A percentile compares a stretch with the other conserved stretches of the same genome.
These are phyloP conservation scores for Salticus scenicus DNA, from an alignment of 2,888 invertebrate genomes.

Conservation along the genomic window DNA sequence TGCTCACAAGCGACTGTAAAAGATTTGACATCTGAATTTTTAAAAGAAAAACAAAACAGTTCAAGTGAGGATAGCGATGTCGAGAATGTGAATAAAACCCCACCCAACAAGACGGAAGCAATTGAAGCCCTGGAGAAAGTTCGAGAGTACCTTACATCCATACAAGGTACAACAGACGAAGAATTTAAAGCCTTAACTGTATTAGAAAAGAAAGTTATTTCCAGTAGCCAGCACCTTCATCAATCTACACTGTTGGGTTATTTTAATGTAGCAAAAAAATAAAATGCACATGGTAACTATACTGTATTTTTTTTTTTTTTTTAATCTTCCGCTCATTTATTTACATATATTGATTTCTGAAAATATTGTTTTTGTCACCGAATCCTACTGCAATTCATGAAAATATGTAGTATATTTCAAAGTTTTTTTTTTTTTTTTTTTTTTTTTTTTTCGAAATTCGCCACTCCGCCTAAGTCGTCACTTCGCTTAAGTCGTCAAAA, in stretches of 20 bases:
- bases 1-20: neutral
- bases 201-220: constrained; percentile 14
- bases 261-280: neutral
- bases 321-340: neutral
- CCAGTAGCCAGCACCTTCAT: neutral
- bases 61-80: neutral
- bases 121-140: neutral
- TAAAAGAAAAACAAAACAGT: neutral
- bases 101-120: neutral
- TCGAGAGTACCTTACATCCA: neutral
- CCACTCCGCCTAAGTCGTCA: too few relatives aligned
- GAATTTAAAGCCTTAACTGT: neutral
- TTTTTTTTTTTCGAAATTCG: constrained; percentile 1
- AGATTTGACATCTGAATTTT: neutral
- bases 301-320: neutral
- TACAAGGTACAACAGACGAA: neutral
- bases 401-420: too few relatives aligned
- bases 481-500: too few relatives aligned
- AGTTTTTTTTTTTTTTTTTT: neutral
- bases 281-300: neutral
- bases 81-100: neutral
- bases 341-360: constrained; percentile 1
- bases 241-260: neutral
- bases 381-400: constrained; percentile 18
- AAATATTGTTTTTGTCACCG: constrained; percentile 32